Conservation (phyloP, 2,113 vertebrate species). For the Acinonyx jubatus region DNA sequence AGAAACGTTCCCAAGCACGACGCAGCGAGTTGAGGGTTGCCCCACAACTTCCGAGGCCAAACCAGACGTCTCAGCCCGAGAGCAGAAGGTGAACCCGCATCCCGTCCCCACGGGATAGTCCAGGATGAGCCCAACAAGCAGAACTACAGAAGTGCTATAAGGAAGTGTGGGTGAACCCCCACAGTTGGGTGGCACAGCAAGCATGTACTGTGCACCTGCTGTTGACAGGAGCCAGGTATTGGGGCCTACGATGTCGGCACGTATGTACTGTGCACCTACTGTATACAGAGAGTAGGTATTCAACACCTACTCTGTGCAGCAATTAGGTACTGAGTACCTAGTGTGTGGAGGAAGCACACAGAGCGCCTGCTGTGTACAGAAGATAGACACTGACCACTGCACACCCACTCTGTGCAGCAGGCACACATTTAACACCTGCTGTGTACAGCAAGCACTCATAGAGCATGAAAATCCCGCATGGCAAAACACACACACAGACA, state of each 20-base stretch:
- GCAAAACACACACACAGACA: not conserved
- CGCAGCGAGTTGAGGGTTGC: not conserved
- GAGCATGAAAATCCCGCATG: not conserved
- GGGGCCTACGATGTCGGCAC: not conserved
- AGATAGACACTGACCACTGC: not conserved
- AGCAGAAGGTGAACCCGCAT: not conserved
- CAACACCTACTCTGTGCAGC: not conserved
- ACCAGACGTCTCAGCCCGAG: not conserved
- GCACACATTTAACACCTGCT: not conserved
- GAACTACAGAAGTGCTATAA: not conserved
- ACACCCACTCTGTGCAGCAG: not conserved
- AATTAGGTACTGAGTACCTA: not conserved
- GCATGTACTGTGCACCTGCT: not conserved
- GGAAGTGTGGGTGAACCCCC: not conserved
- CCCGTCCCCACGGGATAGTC: not conserved
- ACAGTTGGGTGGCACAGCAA: not conserved
- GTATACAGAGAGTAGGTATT: not conserved
- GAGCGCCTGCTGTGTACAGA: not conserved
- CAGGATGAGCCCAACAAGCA: not conserved
- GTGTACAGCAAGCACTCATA: not conserved
- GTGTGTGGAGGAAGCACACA: too few species aligned
- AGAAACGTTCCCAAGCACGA: not conserved
- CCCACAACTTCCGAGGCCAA: not conserved
- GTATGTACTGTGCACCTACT: not conserved
- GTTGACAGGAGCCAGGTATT: not conserved